Conservation (phyloP, 1,140 invertebrate species). For the Trialeurodes vaporariorum region DNA sequence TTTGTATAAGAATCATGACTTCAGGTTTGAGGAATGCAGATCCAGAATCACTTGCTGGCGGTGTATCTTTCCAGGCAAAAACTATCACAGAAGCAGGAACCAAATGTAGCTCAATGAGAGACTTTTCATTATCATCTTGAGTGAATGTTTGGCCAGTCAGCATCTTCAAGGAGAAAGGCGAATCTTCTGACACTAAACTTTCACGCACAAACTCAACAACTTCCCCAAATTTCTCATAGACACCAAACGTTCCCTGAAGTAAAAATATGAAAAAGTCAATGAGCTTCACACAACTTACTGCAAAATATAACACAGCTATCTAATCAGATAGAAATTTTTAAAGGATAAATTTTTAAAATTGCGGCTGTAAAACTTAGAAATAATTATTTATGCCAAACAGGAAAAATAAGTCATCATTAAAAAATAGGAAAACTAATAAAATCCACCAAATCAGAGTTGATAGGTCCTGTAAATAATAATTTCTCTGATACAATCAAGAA, state of each 20-base stretch:
- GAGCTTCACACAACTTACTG: no score
- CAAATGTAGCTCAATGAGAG: constrained; percentile 53
- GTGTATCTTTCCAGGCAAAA: constrained; percentile 49
- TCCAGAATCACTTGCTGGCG: constrained; percentile 39
- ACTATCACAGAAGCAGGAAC: constrained; percentile 61
- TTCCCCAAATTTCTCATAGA: constrained; percentile 57
- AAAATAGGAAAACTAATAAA: no score
- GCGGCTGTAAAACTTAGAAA: no score
- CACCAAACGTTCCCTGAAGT: constrained; percentile 64
- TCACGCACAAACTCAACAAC: constrained; percentile 61
- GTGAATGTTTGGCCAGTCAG: constrained; percentile 48
- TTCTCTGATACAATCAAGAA: no score
- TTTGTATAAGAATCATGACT: constrained; percentile 52
- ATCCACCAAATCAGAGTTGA: no score
- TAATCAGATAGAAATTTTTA: no score
- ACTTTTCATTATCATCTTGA: constrained; percentile 48
- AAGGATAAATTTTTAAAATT: no score
- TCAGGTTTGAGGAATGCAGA: constrained; percentile 58
- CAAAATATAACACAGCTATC: no score
- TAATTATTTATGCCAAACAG: no score
- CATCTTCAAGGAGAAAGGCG: constrained; percentile 50
- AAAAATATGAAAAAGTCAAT: no score
- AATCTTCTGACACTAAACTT: constrained; percentile 47
- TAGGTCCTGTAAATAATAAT: no score
- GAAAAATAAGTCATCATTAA: no score